Percentiles rank a stretch among this genome's conserved stretches.
Conservation (phyloP, 2,888 invertebrate species). For the Drosophila ezoana region DNA sequence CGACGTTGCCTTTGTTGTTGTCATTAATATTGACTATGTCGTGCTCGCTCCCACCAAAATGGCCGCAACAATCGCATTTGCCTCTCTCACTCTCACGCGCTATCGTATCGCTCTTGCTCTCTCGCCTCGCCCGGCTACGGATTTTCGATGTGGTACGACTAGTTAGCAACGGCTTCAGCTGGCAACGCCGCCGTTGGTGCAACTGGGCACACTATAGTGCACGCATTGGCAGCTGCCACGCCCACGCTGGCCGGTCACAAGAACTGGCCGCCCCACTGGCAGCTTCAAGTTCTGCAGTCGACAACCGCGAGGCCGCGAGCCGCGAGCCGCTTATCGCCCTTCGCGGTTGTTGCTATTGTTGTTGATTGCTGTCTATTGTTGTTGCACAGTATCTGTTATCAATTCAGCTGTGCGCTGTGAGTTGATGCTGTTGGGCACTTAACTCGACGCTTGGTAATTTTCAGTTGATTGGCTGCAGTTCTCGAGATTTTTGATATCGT, state of each 20-base stretch:
- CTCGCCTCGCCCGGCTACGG: slow-evolving; percentile 20
- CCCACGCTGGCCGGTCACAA: slow-evolving; percentile 42
- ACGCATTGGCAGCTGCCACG: slow-evolving; percentile 52
- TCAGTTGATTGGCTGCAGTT: slow-evolving; percentile 81
- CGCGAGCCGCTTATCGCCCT: slow-evolving; percentile 65
- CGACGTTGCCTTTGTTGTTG: slow-evolving; percentile 24
- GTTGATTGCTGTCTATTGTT: slow-evolving; percentile 13
- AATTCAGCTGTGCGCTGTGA: slow-evolving; percentile 58
- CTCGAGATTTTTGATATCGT: slow-evolving; percentile 70
- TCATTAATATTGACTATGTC: slow-evolving; percentile 36
- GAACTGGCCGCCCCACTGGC: slow-evolving; percentile 43
- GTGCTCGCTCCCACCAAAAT: slow-evolving; percentile 81
- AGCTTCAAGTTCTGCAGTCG: slow-evolving; percentile 44
- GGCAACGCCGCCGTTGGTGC: slow-evolving; percentile 42
- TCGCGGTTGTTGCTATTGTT: slow-evolving; percentile 32
- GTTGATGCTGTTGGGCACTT: slow-evolving; percentile 55
- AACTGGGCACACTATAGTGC: slow-evolving; percentile 72
- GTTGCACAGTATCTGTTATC: slow-evolving; percentile 62
- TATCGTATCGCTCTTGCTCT: slow-evolving; percentile 23
- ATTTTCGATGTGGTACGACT: slow-evolving; percentile 48
- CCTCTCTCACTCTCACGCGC: slow-evolving; percentile 36
- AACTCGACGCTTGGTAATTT: slow-evolving; percentile 72
- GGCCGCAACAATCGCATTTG: slow-evolving; percentile 56
- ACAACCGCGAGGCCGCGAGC: slow-evolving; percentile 64
- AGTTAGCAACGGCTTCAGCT: slow-evolving; percentile 28